These are phyloP conservation scores for Sitta europaea DNA, from an alignment of 2,113 vertebrate species.

Conservation along the genomic window DNA sequence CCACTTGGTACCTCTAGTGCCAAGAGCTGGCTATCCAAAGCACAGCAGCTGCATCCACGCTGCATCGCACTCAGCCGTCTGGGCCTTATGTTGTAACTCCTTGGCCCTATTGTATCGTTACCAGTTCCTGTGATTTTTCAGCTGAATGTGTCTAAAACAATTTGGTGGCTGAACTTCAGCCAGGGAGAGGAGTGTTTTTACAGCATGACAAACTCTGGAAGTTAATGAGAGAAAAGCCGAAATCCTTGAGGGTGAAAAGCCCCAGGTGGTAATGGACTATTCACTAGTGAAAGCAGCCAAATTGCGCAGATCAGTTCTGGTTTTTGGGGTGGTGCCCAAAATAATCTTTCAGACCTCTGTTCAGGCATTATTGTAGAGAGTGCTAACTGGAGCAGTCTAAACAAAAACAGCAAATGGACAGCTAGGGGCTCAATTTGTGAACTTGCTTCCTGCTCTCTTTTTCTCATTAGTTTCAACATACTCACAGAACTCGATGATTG, in stretches of 20 bases:
- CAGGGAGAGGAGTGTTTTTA: not conserved
- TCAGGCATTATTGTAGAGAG: not conserved
- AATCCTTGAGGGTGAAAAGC: not conserved
- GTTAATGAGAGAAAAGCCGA: not conserved
- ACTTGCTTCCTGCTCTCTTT: not conserved
- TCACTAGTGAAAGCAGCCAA: not conserved
- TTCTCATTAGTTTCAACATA: not conserved
- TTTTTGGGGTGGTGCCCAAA: not conserved
- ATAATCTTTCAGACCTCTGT: not conserved
- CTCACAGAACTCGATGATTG: not conserved
- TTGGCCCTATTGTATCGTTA: not conserved
- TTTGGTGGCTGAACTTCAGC: not conserved
- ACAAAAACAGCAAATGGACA: not conserved
- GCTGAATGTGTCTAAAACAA: not conserved
- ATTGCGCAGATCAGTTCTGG: not conserved
- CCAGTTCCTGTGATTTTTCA: not conserved
- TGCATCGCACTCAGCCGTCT: rapidly evolving
- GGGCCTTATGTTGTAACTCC: not conserved
- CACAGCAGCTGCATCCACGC: not conserved
- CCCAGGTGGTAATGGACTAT: not conserved
- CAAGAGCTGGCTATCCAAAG: not conserved
- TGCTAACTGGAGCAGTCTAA: not conserved
- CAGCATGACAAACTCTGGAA: not conserved
- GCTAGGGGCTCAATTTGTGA: not conserved
- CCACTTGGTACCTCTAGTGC: not conserved